A percentile compares a stretch with the other conserved stretches of the same genome.
Conservation (phyloP, 2,888 invertebrate genomes). For the Lochmaea capreae region DNA sequence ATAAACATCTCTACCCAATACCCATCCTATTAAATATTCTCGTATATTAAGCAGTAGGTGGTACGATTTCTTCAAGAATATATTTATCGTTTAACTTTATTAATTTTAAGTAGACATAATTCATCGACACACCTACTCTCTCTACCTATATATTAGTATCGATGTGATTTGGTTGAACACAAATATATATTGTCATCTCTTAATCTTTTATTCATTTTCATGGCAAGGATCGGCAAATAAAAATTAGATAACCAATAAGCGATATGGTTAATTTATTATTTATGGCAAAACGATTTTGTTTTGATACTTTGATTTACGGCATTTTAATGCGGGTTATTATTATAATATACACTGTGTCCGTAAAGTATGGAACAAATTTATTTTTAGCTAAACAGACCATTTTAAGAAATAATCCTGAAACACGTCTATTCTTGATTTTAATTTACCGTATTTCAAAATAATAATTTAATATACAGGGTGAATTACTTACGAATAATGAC, state of each 20-base stretch:
- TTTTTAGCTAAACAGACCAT: no score
- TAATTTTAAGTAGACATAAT: conserved; percentile 31
- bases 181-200: conserved; percentile 23
- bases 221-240: conserved; percentile 12
- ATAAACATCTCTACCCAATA: background rate
- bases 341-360: no score
- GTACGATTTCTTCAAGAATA: conserved; percentile 24
- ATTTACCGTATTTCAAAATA: no score
- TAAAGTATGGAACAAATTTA: no score
- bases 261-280: conserved; percentile 3
- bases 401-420: no score
- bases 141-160: background rate
- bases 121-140: conserved; percentile 27
- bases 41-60: conserved; percentile 31
- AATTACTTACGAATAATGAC: no score
- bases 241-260: conserved; percentile 5
- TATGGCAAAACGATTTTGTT: background rate
- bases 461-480: no score
- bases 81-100: conserved; percentile 26
- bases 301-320: background rate
- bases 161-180: conserved; percentile 11
- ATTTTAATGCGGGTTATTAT: background rate
- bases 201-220: conserved; percentile 27
- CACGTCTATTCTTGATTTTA: no score
- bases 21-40: conserved; percentile 3